Base-by-base conservation (phyloP, 1,140 invertebrate genomes). In the Laupala kohalensis region DNA sequence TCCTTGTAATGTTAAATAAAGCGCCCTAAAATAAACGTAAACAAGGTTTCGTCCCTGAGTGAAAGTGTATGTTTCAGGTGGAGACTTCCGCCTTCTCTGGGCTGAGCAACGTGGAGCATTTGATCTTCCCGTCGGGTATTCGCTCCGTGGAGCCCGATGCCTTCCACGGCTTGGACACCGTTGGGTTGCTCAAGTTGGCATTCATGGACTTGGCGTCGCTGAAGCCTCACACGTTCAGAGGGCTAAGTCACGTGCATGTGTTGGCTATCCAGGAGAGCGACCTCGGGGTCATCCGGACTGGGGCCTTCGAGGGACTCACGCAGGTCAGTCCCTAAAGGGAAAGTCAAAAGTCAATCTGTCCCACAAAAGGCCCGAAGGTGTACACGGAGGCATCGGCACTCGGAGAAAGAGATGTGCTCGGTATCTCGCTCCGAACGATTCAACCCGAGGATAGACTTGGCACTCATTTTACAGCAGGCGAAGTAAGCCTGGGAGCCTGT, bases 151-250 rank as follows among this genome's bases (percentile, higher is more conserved):
- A 92, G 75, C 84, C 88, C 25, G 90, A 91, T 79, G 89, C 91
- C 2, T 93, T 94, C 77, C 87, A 86, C 30, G 90, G 90, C n/a
- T 81, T 93, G 67, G 90, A 92, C 77, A 86, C 89, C 9, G 88
- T 94, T 2, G 89, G 89, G 0, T 80, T 90, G 25, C 79, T 94
- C 4, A 92, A 92, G 76, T 76, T 93, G 19, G 87, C 89, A 12
- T 93, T 89, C 76, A 92, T 93, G 91, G 92, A 93, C 77, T 80
- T 94, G 13, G 84, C 84, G 4, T 85, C 86, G 27, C 79, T 93
- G 3, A 80, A 86, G 26, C 82, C 88, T 0, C 86, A 87, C 75
- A 92, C 90, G 0, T 94, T 93, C 73, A 83, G 89, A 4, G 91
- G 91, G 1, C 80, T 94, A 1, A 87, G 85, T 3, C 87, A 91